Evolutionary conservation across 2,888 invertebrate genomes (phyloP), one percentile per base, ranked within the genome.

Genomic region (Trypoxylon attenuatum): DNA sequence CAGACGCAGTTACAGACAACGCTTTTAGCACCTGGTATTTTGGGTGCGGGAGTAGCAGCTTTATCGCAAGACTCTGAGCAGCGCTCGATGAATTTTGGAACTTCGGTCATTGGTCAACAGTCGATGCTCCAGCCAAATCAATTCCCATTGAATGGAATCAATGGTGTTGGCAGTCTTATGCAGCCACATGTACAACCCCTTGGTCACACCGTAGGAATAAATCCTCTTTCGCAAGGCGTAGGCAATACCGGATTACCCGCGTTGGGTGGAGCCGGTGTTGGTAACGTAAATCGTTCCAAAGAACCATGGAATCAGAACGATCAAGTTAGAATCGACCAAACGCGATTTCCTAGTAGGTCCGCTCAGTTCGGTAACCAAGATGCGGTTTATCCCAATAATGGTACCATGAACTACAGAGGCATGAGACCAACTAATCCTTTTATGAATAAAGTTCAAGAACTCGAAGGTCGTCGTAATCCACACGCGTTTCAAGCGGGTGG

Each of bases 391-490:
- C 13, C 69, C 1, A 66, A 69, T 15, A 66, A 46, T 43, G 68
- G 69, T 2, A 50, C 62, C 1, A 39, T 69, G 18, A 67, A 56
- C 16, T 80, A 73, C 10, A 66, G 79, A 2, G 64, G 69, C 0
- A 64, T 70, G 23, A 75, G 79, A 45, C 63, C 68, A 0, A 77
- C 68, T 15, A 82, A 73, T 69, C 69, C 67, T 1, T 82, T 82
- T 23, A 5, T 79, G 6, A 82, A 50, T 21, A 82, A 87, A 59
- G 82, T 86, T 23, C 87, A 87, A 51, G 87, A 87, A 46, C 58
- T 87, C 10, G 90, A 90, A 33, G 89, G 90, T 56, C 90, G 91
- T 47, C 88, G 91, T 2, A 91, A 91, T 76, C 89, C 91, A 0
- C 89, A 89, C 68, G 90, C 91, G 0, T 90, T 91, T 42, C 86